Percentiles rank a stretch among this genome's conserved stretches.
Evolutionary conservation across 2,888 invertebrate genomes (phyloP).

Genomic region (Rhagophthalmus giganteus): DNA sequence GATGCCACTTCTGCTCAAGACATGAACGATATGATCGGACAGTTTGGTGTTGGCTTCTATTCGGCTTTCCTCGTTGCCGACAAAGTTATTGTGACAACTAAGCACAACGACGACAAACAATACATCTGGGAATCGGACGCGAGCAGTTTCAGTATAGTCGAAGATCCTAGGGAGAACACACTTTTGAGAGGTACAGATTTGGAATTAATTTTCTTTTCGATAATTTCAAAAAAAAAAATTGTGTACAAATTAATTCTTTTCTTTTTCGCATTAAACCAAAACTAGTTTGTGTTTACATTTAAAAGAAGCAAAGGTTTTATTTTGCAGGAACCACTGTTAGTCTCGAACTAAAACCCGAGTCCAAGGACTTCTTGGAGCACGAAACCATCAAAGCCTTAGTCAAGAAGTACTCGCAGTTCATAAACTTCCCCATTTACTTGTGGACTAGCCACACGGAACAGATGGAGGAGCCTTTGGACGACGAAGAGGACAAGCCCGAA

Average conservation of each 20-base stretch:
- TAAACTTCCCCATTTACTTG: constrained; percentile 97
- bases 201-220: no score
- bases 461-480: constrained; percentile 70
- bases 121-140: constrained; percentile 99
- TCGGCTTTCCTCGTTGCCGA: constrained; percentile 96
- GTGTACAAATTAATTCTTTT: no score
- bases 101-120: constrained; percentile 91
- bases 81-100: constrained; percentile 92
- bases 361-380: constrained; percentile 91
- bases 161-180: constrained; percentile 93
- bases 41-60: constrained; percentile 99
- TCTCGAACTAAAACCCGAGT: constrained; percentile 94
- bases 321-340: constrained; percentile 58
- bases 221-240: constrained; percentile 15
- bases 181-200: constrained; percentile 83
- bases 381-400: constrained; percentile 88
- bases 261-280: no score
- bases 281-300: no score
- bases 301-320: no score
- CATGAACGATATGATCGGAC: constrained; percentile 97
- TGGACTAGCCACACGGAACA: constrained; percentile 79
- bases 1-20: constrained; percentile 69
- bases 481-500: constrained; percentile 59
- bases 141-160: constrained; percentile 80
- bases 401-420: constrained; percentile 98